Base-by-base conservation (phyloP, 1,140 invertebrate species). In the Drosophila nigrodunni region DNA sequence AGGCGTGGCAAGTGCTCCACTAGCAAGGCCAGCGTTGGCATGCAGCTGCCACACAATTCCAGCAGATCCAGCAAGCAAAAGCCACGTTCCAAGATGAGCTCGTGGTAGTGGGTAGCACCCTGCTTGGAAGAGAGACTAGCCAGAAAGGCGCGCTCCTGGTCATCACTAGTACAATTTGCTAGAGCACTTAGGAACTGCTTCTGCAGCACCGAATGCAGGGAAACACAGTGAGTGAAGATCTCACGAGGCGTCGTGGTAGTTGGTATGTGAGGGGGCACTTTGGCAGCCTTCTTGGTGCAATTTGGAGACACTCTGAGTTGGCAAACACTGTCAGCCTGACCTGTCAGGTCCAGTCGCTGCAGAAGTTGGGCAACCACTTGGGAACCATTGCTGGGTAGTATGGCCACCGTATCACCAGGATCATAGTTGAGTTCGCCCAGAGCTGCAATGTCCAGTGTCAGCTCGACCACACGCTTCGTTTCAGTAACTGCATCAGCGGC, bases 1-100 rank as follows among this genome's bases (percentile, higher is more conserved):
- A 98, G 93, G 21, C 94, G 93, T 2, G 96, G 95, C 54, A 98
- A 93, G 82, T 97, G 93, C 90, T 97, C 95, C 58, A 97, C 92
- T 41, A 97, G 80, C 49, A 94, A 73, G 76, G 94, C 94, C 18
- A 96, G 81, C 21, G 95, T 93, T 9, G 96, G 96, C 60, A 93
- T 90, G 83, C 95, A 95, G 50, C 95, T 93, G 77, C 93, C 87
- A 90, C 96, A 96, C 78, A 94, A 93, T 47, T 94, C 80, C 6
- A 98, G 92, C 57, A 97, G 85, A 88, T 96, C 95, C 7, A 96
- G 68, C 30, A 97, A 90, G 50, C 93, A 21, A 0, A 92, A 4
- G 0, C 89, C 82, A 7, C 59, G 66, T 9, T 90, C 77, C 6
- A 91, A 57, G 5, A 92, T 75, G 0, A 91, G 65, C 4, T 67